Base-by-base conservation (phyloP, 2,797 vertebrate genomes). In the Lepus townsendii region DNA sequence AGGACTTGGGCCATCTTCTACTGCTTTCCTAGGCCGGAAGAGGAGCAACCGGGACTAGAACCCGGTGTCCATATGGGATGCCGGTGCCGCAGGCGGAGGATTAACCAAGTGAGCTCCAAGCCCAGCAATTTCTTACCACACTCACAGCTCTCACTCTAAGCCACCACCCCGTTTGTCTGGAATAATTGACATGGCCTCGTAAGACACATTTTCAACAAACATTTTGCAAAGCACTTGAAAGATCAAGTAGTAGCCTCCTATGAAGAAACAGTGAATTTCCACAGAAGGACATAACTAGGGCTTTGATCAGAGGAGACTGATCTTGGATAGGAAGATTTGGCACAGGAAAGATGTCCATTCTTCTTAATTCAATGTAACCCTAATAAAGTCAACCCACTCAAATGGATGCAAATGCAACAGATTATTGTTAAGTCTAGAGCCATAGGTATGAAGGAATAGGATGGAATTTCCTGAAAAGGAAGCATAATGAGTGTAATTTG, bases 391-490 rank as follows among this genome's bases (percentile, higher is more conserved):
- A 42, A 20, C 47, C n/a, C 7, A 3, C 9, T 8, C 50, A 78
- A 69, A 30, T 63, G 72, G 79, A 60, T 26, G 32, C 80, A 69
- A 75, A 80, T 60, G 76, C 72, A 93, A 79, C 65, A 68, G 54
- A 57, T 57, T 13, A 57, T 13, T 57, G 42, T 19, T 57, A 57
- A 57, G 14, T 19, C 54, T 57, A 57, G 54, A 57, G 54, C 54
- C 54, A 57, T 19, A 57, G 73, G 13, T 47, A 32, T 71, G 38
- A 83, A 79, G 50, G 78, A 90, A 80, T 4, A 93, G 79, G 95
- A 60, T 35, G 71, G 68, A 83, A 66, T 83, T 72, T 85, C 38
- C 75, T 66, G 50, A 72, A 87, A 93, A 90, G 72, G 27, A 90
- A 66, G 47, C 9, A 10, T 27, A 73, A 47, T 12, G 24, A 83